phyloP scores from a whole-genome alignment of 2,888 invertebrate genomes.

The Odontocerum albicorne region DNA sequence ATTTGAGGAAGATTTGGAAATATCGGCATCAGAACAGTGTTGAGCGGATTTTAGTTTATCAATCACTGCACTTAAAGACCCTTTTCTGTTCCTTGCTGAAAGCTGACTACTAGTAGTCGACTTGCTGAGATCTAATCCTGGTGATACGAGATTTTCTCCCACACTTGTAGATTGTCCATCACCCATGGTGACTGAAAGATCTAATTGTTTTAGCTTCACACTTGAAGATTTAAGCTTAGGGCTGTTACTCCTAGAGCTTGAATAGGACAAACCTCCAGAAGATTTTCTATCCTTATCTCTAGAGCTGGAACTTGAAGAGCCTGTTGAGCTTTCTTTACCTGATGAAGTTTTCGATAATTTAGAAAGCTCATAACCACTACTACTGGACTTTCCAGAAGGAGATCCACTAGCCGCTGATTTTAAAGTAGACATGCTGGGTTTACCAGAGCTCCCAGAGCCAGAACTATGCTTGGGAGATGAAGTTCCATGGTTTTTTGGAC shows the following conservation, averaged over 20 bases:
- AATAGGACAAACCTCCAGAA: slow-evolving; percentile 55
- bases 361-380: slow-evolving; percentile 54
- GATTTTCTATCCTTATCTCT: slow-evolving; percentile 60
- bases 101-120: slow-evolving; percentile 59
- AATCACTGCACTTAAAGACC: slow-evolving; percentile 81
- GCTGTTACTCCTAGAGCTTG: slow-evolving; percentile 61
- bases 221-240: slow-evolving; percentile 67
- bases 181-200: slow-evolving; percentile 59
- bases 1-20: slow-evolving; percentile 49
- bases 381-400: slow-evolving; percentile 64
- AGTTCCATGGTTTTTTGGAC: slow-evolving; percentile 77
- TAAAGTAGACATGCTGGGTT: slow-evolving; percentile 85
- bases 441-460: slow-evolving; percentile 70
- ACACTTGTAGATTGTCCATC: slow-evolving; percentile 43
- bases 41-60: slow-evolving; percentile 82
- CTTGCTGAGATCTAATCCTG: slow-evolving; percentile 62
- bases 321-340: slow-evolving; percentile 50
- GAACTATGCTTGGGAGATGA: slow-evolving; percentile 79
- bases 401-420: slow-evolving; percentile 76
- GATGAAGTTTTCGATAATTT: slow-evolving; percentile 54
- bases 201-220: slow-evolving; percentile 68
- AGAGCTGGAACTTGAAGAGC: slow-evolving; percentile 48
- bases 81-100: slow-evolving; percentile 66
- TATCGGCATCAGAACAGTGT: slow-evolving; percentile 61
- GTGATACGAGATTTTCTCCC: slow-evolving; percentile 54